Conservation (phyloP, 2,113 vertebrate species). For the Thermophis baileyi region DNA sequence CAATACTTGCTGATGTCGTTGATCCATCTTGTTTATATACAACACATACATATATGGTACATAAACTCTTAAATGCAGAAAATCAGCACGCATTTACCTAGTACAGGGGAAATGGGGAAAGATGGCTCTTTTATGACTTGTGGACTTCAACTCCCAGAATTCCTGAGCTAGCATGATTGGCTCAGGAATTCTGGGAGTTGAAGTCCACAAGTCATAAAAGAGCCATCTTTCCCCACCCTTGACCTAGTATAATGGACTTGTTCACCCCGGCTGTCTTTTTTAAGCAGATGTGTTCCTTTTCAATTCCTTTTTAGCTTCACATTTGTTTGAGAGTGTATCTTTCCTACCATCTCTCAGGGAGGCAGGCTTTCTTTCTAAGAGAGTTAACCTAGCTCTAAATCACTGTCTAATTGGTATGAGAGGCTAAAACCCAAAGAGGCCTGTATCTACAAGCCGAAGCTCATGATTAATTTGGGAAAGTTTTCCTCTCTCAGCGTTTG, state of each 20-base stretch:
- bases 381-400: conserved; percentile 18
- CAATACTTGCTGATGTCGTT: no score
- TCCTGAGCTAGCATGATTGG: no score
- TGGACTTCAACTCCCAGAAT: no score
- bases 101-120: no score
- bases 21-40: no score
- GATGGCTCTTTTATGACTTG: no score
- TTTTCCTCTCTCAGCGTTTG: background rate
- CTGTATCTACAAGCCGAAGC: conserved; percentile 23
- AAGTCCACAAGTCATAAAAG: no score
- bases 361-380: conserved; percentile 10
- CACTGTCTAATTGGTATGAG: conserved; percentile 32
- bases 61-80: background rate
- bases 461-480: conserved; percentile 27
- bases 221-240: no score
- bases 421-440: conserved; percentile 17
- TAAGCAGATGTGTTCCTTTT: background rate
- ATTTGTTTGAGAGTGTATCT: conserved; percentile 1
- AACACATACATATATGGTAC: background rate
- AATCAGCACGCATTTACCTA: background rate
- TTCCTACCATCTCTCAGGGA: conserved; percentile 1
- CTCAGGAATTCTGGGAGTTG: no score
- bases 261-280: background rate
- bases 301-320: background rate
- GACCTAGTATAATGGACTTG: background rate